phyloP scores from a whole-genome alignment of 1,140 invertebrate genomes.

The Drosophila neocordata region DNA sequence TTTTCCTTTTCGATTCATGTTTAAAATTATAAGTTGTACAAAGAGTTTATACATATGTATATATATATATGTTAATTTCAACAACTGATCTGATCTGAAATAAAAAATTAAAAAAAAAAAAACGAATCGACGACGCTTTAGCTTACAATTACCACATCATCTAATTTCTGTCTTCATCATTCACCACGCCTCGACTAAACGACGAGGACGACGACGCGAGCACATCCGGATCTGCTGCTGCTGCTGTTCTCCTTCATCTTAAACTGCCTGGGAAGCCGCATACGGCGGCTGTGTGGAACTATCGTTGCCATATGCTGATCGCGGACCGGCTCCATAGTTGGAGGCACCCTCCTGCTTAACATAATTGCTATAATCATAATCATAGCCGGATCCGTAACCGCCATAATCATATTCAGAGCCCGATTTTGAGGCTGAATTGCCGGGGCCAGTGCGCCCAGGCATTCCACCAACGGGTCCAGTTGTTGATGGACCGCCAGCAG shows the following conservation, averaged over 20 bases:
- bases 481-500: constrained; percentile 72
- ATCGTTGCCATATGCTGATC: constrained; percentile 81
- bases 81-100: constrained; percentile 77
- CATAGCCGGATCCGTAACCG: constrained; percentile 82
- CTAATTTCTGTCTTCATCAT: constrained; percentile 72
- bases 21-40: constrained; percentile 68
- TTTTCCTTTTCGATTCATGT: constrained; percentile 32
- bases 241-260: constrained; percentile 38
- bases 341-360: constrained; percentile 80
- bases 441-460: constrained; percentile 76
- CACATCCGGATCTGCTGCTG: constrained; percentile 34
- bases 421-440: constrained; percentile 79
- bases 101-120: constrained; percentile 63
- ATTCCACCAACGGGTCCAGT: constrained; percentile 80
- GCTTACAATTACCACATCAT: constrained; percentile 81
- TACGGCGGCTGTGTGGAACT: constrained; percentile 82
- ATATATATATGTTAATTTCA: constrained; percentile 78
- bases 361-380: constrained; percentile 82
- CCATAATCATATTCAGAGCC: constrained; percentile 82
- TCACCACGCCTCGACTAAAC: constrained; percentile 41
- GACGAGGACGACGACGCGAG: constrained; percentile 49
- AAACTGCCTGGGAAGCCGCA: constrained; percentile 81
- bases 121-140: constrained; percentile 82
- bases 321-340: constrained; percentile 77
- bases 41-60: constrained; percentile 70